Evolutionary conservation across 2,888 invertebrate genomes (phyloP).

Genomic region (Pachydiplax longipennis): DNA sequence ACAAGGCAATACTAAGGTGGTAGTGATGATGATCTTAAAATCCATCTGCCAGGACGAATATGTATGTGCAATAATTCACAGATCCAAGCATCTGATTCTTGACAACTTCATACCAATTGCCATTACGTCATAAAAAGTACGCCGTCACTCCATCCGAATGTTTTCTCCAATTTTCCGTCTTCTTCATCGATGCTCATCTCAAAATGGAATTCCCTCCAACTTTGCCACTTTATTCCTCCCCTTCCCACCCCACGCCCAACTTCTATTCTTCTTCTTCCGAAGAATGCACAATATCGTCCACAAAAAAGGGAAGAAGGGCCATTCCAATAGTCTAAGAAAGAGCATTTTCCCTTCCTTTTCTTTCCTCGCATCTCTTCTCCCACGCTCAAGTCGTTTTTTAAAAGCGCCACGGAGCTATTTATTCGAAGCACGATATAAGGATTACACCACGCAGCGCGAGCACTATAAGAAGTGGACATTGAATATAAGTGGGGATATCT

Average conservation of each 20-base stretch:
- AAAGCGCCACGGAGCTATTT: not conserved
- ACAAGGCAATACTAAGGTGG: too few species aligned
- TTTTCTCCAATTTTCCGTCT: not conserved
- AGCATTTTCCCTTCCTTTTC: not conserved
- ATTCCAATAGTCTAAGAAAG: conserved; percentile 41
- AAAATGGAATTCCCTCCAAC: not conserved
- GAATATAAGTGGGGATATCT: not conserved
- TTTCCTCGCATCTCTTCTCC: not conserved
- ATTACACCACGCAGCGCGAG: not conserved
- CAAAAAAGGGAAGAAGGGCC: conserved; percentile 32
- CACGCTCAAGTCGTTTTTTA: not conserved
- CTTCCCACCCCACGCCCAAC: not conserved
- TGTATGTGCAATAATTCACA: too few species aligned
- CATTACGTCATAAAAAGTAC: too few species aligned
- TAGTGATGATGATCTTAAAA: too few species aligned
- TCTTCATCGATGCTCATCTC: not conserved
- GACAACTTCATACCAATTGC: too few species aligned
- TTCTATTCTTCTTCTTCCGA: conserved; percentile 42
- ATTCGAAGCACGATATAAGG: not conserved
- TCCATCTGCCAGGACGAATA: too few species aligned
- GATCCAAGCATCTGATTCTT: too few species aligned
- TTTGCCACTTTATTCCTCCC: not conserved
- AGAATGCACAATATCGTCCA: conserved; percentile 44
- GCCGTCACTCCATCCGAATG: too few species aligned
- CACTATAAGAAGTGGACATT: not conserved